Base-by-base conservation (phyloP, 2,888 invertebrate species). In the Orthonevra nobilis region DNA sequence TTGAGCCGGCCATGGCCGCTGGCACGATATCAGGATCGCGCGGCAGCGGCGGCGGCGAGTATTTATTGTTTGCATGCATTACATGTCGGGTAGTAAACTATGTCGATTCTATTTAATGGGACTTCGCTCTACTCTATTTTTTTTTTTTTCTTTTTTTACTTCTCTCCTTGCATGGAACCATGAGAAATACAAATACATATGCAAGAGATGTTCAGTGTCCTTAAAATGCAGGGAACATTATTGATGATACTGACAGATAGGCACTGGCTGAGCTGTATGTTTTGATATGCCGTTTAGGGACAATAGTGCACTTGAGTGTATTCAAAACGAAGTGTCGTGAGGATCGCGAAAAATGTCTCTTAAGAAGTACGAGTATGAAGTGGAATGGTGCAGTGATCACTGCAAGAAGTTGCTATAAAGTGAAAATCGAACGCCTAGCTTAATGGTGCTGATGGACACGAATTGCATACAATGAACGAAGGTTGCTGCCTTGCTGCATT, bases 51-150 rank as follows among this genome's bases (percentile, higher is more conserved):
- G 23, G 23, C 3, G 5, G 5, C 23, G 3, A 3, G 61, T 79
- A 68, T 79, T 79, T 79, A 79, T 79, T 73, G 79, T 68, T 79
- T 66, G 73, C 79, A 79, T 79, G 79, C 72, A 79, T 61, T 79
- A 73, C 79, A 79, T 79, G 79, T 68, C 79, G 66, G 72, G 40
- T 77, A 72, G 77, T 77, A 77, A 77, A 77, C 72, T 72, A 77
- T 77, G 77, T 77, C 77, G 72, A 77, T 77, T 72, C 72, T 66
- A 54, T 72, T 72, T 72, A 72, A 77, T 77, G 64, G 64, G 72
- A 66, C 46, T 77, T 70, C 4, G 15, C 63, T 28, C 56, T 73
- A 14, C 12, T 30, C 30, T 36, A 34, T 14, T 20, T 9, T 15
- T 3, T 54, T 23, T 32, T 5, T 42, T 28, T 12, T 15, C 26